Evolutionary conservation across 1,140 invertebrate species (phyloP), one percentile per base, ranked within the genome.

Genomic region (Drosophila erecta): DNA sequence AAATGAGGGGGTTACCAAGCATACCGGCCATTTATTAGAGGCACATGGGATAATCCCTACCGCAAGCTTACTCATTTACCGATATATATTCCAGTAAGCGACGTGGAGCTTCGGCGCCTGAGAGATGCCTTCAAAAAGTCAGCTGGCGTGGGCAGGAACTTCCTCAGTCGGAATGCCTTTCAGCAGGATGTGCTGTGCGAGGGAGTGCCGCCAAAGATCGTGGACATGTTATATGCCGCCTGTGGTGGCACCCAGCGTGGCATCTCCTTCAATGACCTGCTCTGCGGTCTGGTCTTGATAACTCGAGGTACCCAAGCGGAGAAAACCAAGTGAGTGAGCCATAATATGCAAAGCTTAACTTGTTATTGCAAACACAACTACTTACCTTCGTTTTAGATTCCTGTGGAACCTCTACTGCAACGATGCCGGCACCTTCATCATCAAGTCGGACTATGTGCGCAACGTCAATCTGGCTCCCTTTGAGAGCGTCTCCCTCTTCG

Each of bases 391-490:
- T 37, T 33, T 17, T 92, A 93, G 94, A 94, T 97, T 97, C 92
- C 93, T 97, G 33, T 97, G 96, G 95, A 96, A 95, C 38, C 93
- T 98, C n/a, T 97, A 97, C 92, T 95, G 95, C 49, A 97, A 96
- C 49, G 96, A 97, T 79, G 94, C 94, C 73, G 95, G 95, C 47
- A 95, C 94, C n/a, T 94, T 95, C 83, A 95, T 97, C 33, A 93
- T 95, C 44, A 95, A 95, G 89, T 94, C 94, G 73, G 96, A 97
- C 59, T 96, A 97, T 92, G 94, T 96, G 12, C 93, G 94, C 71
- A 94, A 95, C 17, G 92, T 97, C 2, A 94, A 95, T 59, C 93
- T 94, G 38, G 67, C 85, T 27, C 73, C 86, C 7, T 90, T 78
- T 40, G 81, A 91, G 50, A 81, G 79, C 49, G 73, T 84, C 59